These are phyloP conservation scores for Paragorgia papillata DNA, from an alignment of 92 coral and sea anemone species.

Conservation along the genomic window DNA sequence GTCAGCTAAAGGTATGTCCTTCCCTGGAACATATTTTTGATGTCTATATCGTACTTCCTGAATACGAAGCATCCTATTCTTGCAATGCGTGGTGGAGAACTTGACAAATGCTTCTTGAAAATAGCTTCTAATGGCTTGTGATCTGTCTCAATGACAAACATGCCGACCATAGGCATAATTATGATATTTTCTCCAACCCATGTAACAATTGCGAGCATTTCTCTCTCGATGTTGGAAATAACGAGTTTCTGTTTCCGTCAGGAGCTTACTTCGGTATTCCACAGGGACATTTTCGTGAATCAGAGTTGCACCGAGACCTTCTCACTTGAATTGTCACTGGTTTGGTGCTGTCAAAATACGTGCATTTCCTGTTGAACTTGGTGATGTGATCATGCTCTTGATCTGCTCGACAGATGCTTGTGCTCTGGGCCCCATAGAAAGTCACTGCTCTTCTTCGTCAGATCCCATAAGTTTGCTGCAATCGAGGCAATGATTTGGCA, in stretches of 20 bases:
- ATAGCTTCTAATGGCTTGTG: conserved; percentile 29
- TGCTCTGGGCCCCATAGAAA: conserved; percentile 38
- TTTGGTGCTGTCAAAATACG: conserved; percentile 27
- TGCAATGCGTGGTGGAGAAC: conserved; percentile 66
- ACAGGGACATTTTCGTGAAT: conserved; percentile 27
- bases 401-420: conserved; percentile 24
- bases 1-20: conserved; percentile 51
- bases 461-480: conserved; percentile 31
- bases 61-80: conserved; percentile 66
- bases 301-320: conserved; percentile 38
- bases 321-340: conserved; percentile 32
- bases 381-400: conserved; percentile 19
- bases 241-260: conserved; percentile 44
- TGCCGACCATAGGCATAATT: conserved; percentile 41
- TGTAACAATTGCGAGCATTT: conserved; percentile 39
- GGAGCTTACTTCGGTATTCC: conserved; percentile 29
- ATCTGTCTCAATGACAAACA: conserved; percentile 29
- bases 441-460: conserved; percentile 4
- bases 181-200: conserved; percentile 33
- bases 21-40: conserved; percentile 52
- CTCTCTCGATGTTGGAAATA: conserved; percentile 45
- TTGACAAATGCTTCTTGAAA: conserved; percentile 62
- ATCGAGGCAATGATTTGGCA: conserved; percentile 19
- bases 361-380: conserved; percentile 16
- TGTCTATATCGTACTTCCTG: conserved; percentile 52